phyloP scores from a whole-genome alignment of 2,113 vertebrate genomes.

The Sphyrna mokarran region DNA sequence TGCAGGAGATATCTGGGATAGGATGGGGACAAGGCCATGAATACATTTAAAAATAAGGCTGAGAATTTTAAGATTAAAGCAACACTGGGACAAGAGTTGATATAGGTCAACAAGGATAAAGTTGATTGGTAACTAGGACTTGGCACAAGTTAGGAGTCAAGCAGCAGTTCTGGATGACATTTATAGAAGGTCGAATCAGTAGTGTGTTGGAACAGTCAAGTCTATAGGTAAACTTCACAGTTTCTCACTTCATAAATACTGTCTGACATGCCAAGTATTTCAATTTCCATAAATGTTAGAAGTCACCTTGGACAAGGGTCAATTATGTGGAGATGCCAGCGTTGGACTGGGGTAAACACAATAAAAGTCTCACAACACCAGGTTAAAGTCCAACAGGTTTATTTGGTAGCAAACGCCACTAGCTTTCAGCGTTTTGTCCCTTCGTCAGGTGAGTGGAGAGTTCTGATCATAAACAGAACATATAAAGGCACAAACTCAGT shows the following conservation, averaged over 20 bases:
- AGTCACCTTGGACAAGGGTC: no score
- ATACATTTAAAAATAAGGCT: background rate
- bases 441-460: no score
- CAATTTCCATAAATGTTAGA: background rate
- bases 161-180: background rate
- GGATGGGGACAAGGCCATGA: background rate
- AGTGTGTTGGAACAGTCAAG: background rate
- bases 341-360: no score
- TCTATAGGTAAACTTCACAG: background rate
- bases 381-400: no score
- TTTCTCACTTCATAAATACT: background rate
- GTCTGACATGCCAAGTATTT: background rate
- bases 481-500: no score
- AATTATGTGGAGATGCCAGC: no score
- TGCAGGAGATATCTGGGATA: background rate
- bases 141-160: background rate
- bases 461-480: no score
- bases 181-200: background rate
- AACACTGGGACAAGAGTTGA: background rate
- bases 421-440: no score
- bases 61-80: background rate
- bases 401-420: no score
- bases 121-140: background rate
- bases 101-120: background rate
- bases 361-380: no score